Base-by-base conservation (phyloP, 53 echinoderm and acorn worm species). In the Mesocentrotus franciscanus region DNA sequence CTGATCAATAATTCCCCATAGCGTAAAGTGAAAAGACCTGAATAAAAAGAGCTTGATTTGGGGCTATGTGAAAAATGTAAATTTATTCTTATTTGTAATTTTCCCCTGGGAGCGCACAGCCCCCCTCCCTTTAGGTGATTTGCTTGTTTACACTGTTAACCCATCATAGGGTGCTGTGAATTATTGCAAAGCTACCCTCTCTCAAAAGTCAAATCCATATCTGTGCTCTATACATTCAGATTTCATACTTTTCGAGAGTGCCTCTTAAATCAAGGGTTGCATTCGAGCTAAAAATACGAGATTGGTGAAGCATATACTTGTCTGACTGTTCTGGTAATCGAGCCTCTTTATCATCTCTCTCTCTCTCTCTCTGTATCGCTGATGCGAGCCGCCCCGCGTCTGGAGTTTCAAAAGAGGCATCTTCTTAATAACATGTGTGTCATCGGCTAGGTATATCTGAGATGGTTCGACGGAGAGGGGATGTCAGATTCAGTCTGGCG, bases 401-500 rank as follows among this genome's bases (percentile, higher is more conserved):
- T 81, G 81, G 81, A 81, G 81, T 1, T 32, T 36, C 8, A 30
- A 9, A 49, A 74, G 74, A 32, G 32, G 18, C 29, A 10, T 33
- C 81, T 33, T 81, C 81, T 81, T 81, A 81, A 81, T 81, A 42
- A 81, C 81, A 81, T 81, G 81, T 81, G 42, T 81, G 81, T 81
- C 81, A 81, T 81, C 81, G 20, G 22, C 18, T 81, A 18, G 81
- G 76, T 76, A 76, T 42, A 81, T 79, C 17, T 42, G 81, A 81
- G 81, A 81, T 81, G 81, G 81, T 18, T 42, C 81, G 42, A 74
- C 32, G 42, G 81, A 81, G 81, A 81, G 20, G 74, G 22, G 42
- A 39, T 81, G 36, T 81, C 81, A 81, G 36, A 12, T 22, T 42
- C 36, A 81, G 42, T 42, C 81, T 81, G 81, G 36, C 6, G 81